These are phyloP conservation scores for Gonioctena quinquepunctata DNA, from an alignment of 1,140 invertebrate species.

Conservation along the genomic window DNA sequence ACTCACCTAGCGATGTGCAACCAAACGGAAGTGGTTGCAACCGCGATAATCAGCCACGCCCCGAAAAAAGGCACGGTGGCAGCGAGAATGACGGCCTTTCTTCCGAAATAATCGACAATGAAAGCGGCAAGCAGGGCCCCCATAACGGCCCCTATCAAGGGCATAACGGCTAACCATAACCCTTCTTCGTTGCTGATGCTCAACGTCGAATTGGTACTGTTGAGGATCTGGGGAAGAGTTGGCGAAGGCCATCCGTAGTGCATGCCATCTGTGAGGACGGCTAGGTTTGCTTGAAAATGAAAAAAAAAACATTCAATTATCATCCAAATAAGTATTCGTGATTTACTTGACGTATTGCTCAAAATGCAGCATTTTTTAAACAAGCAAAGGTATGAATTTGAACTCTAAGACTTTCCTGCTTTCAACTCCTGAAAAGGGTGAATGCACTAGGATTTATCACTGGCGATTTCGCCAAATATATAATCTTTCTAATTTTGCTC, in stretches of 20 bases:
- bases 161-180: slow-evolving; percentile 64
- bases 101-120: slow-evolving; percentile 62
- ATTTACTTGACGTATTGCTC: no score
- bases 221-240: slow-evolving; percentile 37
- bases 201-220: slow-evolving; percentile 45
- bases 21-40: slow-evolving; percentile 59
- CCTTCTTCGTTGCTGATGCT: slow-evolving; percentile 62
- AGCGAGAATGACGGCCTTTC: slow-evolving; percentile 69
- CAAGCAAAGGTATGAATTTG: no score
- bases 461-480: no score
- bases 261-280: slow-evolving; percentile 45
- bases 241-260: slow-evolving; percentile 49
- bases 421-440: no score
- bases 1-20: slow-evolving; percentile 50
- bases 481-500: no score
- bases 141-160: slow-evolving; percentile 56
- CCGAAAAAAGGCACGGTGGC: slow-evolving; percentile 64
- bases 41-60: slow-evolving; percentile 69
- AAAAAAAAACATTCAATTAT: no score
- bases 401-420: no score
- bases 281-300: slow-evolving; percentile 42
- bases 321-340: no score
- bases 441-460: no score
- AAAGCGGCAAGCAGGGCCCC: slow-evolving; percentile 56
- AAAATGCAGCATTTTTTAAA: no score